A percentile compares a stretch with the other conserved stretches of the same genome.
phyloP scores from a whole-genome alignment of 2,113 vertebrate genomes.

The Zosterops lateralis region DNA sequence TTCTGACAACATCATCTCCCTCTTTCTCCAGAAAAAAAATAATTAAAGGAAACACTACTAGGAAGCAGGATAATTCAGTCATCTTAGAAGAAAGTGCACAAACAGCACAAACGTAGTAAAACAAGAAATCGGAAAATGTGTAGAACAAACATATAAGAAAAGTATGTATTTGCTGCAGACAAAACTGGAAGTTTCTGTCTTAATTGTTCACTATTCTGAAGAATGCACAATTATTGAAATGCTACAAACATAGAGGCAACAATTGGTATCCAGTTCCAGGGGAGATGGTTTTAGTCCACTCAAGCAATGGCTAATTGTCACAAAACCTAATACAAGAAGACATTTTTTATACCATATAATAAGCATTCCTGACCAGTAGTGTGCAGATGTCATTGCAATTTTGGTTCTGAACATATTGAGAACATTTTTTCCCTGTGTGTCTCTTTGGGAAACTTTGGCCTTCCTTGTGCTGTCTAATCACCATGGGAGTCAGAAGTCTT shows the following conservation, averaged over 20 bases:
- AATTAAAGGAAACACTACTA: background rate
- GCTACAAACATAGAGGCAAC: background rate
- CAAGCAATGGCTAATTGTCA: background rate
- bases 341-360: background rate
- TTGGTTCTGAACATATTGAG: background rate
- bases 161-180: background rate
- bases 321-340: background rate
- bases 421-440: background rate
- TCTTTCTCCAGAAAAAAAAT: background rate
- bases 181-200: background rate
- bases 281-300: background rate
- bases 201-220: background rate
- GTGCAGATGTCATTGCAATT: background rate
- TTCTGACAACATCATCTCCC: background rate
- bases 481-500: background rate
- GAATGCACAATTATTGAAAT: background rate
- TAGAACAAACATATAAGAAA: background rate
- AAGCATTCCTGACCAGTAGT: background rate
- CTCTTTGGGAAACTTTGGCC: background rate
- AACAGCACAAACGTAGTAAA: constrained; percentile 7
- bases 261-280: background rate
- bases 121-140: background rate
- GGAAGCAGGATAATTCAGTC: background rate
- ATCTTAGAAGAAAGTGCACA: background rate
- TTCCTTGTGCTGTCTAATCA: background rate